Conservation (phyloP, 53 echinoderm and acorn worm species). For the Zoroaster sp. region DNA sequence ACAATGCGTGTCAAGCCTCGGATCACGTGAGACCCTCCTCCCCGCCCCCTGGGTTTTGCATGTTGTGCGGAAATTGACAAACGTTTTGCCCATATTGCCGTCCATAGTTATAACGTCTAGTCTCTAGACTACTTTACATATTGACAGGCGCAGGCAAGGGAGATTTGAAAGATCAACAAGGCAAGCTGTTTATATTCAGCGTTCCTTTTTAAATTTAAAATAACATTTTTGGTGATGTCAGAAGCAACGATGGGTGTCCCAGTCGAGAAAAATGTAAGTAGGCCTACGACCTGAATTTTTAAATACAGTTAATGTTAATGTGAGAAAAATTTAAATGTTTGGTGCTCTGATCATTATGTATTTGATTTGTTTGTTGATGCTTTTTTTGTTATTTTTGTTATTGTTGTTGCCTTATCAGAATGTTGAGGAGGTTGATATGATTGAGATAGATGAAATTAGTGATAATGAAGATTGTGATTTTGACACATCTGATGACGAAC, state of each 20-base stretch:
- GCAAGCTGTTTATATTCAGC: neutral
- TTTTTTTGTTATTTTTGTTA: too few relatives aligned
- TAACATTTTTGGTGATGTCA: conserved; percentile 9
- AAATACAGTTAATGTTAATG: too few relatives aligned
- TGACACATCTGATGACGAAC: conserved; percentile 87
- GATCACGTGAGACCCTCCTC: too few relatives aligned
- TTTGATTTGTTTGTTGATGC: neutral
- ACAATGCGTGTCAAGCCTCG: too few relatives aligned
- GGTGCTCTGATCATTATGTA: too few relatives aligned
- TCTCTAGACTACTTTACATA: neutral
- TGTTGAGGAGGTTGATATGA: conserved; percentile 14
- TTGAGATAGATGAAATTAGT: neutral
- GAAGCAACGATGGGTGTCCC: conserved; percentile 30
- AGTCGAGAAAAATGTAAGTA: conserved; percentile 1
- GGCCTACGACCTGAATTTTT: too few relatives aligned
- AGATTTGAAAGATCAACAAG: neutral
- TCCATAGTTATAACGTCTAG: too few relatives aligned
- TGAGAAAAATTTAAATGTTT: too few relatives aligned
- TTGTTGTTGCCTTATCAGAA: too few relatives aligned
- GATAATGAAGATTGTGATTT: conserved; percentile 50
- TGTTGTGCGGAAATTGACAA: neutral
- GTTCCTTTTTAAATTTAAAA: neutral
- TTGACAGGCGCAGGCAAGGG: neutral
- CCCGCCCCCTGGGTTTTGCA: too few relatives aligned
- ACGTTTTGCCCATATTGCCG: neutral